Percentiles rank a stretch among this genome's conserved stretches.
Conservation (phyloP, 2,113 vertebrate species). For the Cromileptes altivelis region DNA sequence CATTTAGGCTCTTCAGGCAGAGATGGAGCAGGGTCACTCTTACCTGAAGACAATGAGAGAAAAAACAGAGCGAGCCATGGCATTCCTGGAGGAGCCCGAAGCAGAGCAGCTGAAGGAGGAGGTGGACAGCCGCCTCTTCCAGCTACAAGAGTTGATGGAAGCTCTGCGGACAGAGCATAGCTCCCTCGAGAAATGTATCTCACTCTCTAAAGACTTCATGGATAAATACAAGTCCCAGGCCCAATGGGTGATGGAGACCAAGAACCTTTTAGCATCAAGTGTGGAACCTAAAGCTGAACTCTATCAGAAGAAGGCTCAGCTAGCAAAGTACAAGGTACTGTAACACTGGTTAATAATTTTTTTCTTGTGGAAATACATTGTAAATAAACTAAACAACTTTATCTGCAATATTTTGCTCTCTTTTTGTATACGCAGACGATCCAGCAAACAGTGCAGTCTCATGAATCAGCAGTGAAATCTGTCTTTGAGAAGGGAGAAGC, state of each 20-base stretch:
- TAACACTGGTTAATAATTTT: not conserved
- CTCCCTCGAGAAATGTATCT: conserved; percentile 90
- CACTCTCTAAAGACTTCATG: conserved; percentile 94
- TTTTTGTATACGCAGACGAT: conserved; percentile 86
- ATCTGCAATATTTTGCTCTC: not conserved
- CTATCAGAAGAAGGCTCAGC: conserved; percentile 96
- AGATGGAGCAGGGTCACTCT: conserved; percentile 93
- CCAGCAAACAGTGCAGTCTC: conserved; percentile 92
- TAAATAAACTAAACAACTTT: not conserved
- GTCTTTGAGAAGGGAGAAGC: conserved; percentile 93
- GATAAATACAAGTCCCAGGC: conserved; percentile 91
- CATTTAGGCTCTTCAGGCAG: conserved; percentile 83
- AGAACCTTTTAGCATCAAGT: conserved; percentile 83
- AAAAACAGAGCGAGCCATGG: conserved; percentile 88
- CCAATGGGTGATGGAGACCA: conserved; percentile 91
- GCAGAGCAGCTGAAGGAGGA: conserved; percentile 87
- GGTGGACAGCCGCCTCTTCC: conserved; percentile 83
- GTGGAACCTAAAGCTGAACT: conserved; percentile 94
- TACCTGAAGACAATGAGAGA: conserved; percentile 93
- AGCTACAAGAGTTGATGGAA: conserved; percentile 87
- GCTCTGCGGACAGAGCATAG: conserved; percentile 88
- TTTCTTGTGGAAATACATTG: not conserved
- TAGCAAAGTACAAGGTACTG: conserved; percentile 96
- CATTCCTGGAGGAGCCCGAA: conserved; percentile 87
- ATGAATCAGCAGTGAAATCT: conserved; percentile 91